phyloP scores from a whole-genome alignment of 23 tunicate genomes.

The Ascidia mentula region DNA sequence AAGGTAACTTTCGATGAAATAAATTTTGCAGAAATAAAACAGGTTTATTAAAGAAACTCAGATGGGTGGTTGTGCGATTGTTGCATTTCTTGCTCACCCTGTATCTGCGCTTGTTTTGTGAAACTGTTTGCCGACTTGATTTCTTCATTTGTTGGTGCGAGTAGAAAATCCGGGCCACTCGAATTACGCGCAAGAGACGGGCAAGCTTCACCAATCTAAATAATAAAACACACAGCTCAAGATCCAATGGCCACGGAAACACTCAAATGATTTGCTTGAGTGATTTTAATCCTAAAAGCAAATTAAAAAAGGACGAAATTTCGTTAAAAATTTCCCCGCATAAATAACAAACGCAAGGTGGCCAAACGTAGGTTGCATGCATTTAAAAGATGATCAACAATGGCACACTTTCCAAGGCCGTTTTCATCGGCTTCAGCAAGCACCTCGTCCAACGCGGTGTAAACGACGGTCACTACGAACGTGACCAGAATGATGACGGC shows the following conservation, averaged over 20 bases:
- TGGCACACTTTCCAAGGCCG: conserved; percentile 54
- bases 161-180: conserved; percentile 74
- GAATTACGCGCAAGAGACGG: conserved; percentile 79
- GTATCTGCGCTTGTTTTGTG: conserved; percentile 89
- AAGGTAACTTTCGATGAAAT: not conserved
- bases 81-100: conserved; percentile 13
- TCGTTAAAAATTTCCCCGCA: not conserved
- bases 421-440: conserved; percentile 17
- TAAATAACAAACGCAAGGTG: not conserved
- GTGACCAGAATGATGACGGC: conserved; percentile 62
- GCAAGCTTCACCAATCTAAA: conserved; percentile 67
- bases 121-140: conserved; percentile 64
- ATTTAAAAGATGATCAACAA: not conserved
- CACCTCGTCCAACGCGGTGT: conserved; percentile 53
- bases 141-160: conserved; percentile 68
- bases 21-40: too few species aligned
- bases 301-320: too few species aligned
- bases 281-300: too few species aligned
- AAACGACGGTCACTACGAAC: conserved; percentile 65
- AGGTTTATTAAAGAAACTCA: too few species aligned
- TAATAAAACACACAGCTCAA: not conserved
- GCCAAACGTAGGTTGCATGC: not conserved
- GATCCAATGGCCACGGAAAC: too few species aligned
- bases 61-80: too few species aligned
- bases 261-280: too few species aligned